Evolutionary conservation across 2,113 vertebrate species (phyloP).

Genomic region (Gobius niger): DNA sequence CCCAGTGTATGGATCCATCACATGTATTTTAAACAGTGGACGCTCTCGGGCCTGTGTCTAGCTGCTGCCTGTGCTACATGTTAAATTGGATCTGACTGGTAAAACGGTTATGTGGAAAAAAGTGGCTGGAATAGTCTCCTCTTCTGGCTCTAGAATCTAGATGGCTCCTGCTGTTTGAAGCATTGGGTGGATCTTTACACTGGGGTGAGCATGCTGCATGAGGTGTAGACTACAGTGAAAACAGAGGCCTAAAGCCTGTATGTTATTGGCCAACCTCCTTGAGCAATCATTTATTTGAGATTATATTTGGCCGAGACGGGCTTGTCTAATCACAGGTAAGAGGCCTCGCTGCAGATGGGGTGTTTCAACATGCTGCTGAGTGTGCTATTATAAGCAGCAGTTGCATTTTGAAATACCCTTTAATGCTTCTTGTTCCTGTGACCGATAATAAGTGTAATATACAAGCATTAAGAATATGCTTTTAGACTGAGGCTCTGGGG

Average conservation of each 20-base stretch:
- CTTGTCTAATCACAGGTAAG: slow-evolving; percentile 40
- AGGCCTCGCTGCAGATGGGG: slow-evolving; percentile 26
- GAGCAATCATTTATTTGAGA: slow-evolving; percentile 18
- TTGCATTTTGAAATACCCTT: slow-evolving; percentile 53
- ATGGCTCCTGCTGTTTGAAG: not conserved
- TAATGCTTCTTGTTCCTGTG: not conserved
- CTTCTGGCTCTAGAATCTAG: not conserved
- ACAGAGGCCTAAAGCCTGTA: slow-evolving; percentile 36
- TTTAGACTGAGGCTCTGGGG: slow-evolving; percentile 29
- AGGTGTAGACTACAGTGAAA: slow-evolving; percentile 15
- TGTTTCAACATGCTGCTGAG: slow-evolving; percentile 54
- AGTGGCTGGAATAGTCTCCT: no score
- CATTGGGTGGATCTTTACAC: slow-evolving; percentile 55
- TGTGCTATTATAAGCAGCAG: not conserved
- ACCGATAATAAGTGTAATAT: slow-evolving; percentile 1
- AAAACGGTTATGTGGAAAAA: no score
- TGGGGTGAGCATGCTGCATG: slow-evolving; percentile 64
- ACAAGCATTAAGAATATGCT: not conserved
- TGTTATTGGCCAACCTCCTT: slow-evolving; percentile 21
- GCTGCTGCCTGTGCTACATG: no score
- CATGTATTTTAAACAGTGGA: slow-evolving; percentile 32
- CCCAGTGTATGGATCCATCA: slow-evolving; percentile 50
- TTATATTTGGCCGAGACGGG: slow-evolving; percentile 14
- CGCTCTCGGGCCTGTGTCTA: not conserved
- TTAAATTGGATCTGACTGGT: not conserved